Percentiles rank a stretch among this genome's conserved stretches.
These are phyloP conservation scores for Fistularia commersonii DNA, from an alignment of 2,797 vertebrate genomes.

Conservation along the genomic window DNA sequence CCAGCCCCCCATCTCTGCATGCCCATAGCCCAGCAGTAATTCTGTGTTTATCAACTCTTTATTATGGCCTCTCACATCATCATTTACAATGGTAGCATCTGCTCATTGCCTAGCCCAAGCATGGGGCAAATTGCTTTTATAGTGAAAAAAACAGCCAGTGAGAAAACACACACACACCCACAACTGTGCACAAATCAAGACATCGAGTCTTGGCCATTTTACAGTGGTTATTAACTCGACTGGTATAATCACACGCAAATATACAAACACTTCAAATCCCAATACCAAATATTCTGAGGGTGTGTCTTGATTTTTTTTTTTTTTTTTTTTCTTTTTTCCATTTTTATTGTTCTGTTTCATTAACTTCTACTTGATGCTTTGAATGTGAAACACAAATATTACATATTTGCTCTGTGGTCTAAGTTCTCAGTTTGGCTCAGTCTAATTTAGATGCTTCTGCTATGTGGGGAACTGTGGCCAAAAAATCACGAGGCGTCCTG, in stretches of 20 bases:
- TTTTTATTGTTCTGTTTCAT: background rate
- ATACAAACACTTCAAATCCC: slow-evolving; percentile 71
- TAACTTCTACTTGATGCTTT: slow-evolving; percentile 64
- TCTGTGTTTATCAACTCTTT: slow-evolving; percentile 86
- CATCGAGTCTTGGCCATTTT: slow-evolving; percentile 67
- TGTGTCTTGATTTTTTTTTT: slow-evolving; percentile 56
- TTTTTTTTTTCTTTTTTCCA: slow-evolving; percentile 18
- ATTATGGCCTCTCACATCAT: slow-evolving; percentile 80
- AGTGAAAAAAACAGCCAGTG: slow-evolving; percentile 68
- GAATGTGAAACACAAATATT: slow-evolving; percentile 73
- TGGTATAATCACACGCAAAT: slow-evolving; percentile 53
- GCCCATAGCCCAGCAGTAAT: slow-evolving; percentile 76
- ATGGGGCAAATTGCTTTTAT: slow-evolving; percentile 87
- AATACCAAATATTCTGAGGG: slow-evolving; percentile 67
- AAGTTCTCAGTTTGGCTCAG: slow-evolving; percentile 69
- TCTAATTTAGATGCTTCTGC: slow-evolving; percentile 66
- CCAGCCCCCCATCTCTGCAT: slow-evolving; percentile 44
- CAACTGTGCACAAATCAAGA: slow-evolving; percentile 71
- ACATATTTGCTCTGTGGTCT: slow-evolving; percentile 71
- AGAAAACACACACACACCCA: slow-evolving; percentile 56
- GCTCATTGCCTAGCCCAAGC: slow-evolving; percentile 80
- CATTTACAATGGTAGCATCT: slow-evolving; percentile 86
- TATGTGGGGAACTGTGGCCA: slow-evolving; percentile 68
- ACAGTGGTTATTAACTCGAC: slow-evolving; percentile 72
- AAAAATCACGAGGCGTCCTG: slow-evolving; percentile 73